Conservation (phyloP, 2,888 invertebrate species). For the Peribatodes rhomboidaria region DNA sequence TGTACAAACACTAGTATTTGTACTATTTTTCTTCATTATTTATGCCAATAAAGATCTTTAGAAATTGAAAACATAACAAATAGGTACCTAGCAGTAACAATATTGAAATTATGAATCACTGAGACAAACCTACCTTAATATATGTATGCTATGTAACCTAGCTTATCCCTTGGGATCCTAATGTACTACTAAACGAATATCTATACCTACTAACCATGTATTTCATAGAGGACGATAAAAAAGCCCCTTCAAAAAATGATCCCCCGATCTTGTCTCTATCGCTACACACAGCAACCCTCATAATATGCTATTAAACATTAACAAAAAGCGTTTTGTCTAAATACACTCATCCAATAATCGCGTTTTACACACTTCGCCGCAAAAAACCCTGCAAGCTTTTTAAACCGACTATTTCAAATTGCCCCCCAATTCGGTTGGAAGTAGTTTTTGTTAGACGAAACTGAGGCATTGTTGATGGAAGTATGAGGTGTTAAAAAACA, state of each 20-base stretch:
- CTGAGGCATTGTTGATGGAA: slow-evolving; percentile 60
- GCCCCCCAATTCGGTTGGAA: slow-evolving; percentile 58
- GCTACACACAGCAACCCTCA: slow-evolving; percentile 6
- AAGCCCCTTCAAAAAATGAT: not conserved
- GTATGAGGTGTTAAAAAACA: slow-evolving; percentile 60
- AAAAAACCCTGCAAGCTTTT: slow-evolving; percentile 59
- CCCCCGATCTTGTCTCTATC: not conserved
- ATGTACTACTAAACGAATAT: no score
- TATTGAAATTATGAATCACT: no score
- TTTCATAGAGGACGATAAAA: no score
- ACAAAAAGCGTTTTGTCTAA: slow-evolving; percentile 24
- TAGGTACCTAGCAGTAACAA: no score
- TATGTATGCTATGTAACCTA: no score
- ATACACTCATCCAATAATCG: slow-evolving; percentile 51
- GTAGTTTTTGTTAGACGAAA: slow-evolving; percentile 57
- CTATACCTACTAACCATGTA: no score
- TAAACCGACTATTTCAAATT: slow-evolving; percentile 56
- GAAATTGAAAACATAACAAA: no score
- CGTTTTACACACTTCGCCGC: slow-evolving; percentile 42
- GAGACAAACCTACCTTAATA: no score
- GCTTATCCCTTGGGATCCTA: no score
- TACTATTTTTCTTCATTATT: no score
- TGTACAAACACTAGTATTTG: no score
- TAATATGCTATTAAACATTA: slow-evolving; percentile 8
- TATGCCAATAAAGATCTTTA: no score